Base-by-base conservation (phyloP, 2,888 invertebrate genomes). In the Heteropelma amictum region DNA sequence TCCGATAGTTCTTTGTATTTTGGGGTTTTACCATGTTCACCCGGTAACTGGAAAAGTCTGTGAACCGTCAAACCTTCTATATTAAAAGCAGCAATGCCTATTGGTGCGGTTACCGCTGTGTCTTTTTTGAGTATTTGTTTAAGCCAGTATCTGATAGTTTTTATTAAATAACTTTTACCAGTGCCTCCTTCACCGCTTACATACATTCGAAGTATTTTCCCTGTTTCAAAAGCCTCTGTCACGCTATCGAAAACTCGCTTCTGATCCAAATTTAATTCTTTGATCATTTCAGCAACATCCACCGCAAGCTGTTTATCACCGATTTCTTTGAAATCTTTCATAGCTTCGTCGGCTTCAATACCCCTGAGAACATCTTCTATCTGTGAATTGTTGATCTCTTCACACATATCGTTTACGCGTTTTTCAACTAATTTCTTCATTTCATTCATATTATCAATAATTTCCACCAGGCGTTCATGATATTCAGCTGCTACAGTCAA, bases 31-130 rank as follows among this genome's bases (percentile, higher is more conserved):
- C 82, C 81, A 69, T 85, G 82, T 69, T 87, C 85, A 38, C 81
- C 81, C 6, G 83, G 87, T 64, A 86, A 76, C 60, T 85, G 85
- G 47, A 86, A 77, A 21, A 83, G 64, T 61, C 83, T 79, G 65
- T 85, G 84, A 26, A 86, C 75, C 40, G 85, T 87, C 51, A 87
- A 78, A 49, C 85, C 85, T 61, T 84, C 79, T n/a, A 88, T 80
- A 76, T 86, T 86, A 64, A 84, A 86, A 35, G 86, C 85, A 21
- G 85, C 85, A 21, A 86, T 83, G 35, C 85, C 86, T 28, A 85
- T 86, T 10, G 83, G 85, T 3, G 83, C 84, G 12, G 78, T 77
- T 10, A 84, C 79, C 35, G 81, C 82, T 3, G 83, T 80, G 61
- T 81, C 77, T 78, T 84, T 82, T 5, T 72, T 33, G 10, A 83